Percentiles rank a stretch among this genome's conserved stretches.
These are phyloP conservation scores for Holothuria glaberrima DNA, from an alignment of 35 echinoderm and acorn worm genomes.

Conservation along the genomic window DNA sequence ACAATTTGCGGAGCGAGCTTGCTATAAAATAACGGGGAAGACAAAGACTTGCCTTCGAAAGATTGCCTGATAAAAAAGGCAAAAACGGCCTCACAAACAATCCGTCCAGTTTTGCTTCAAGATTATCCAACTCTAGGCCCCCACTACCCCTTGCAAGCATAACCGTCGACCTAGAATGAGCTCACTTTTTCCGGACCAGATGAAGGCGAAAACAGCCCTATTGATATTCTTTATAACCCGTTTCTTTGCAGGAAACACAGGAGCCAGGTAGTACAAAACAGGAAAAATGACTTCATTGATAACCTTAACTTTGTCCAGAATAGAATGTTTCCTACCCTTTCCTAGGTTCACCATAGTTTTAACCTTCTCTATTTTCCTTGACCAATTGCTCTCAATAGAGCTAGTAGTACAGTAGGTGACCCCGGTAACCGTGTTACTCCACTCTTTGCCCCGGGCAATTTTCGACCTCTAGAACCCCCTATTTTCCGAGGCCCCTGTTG, in stretches of 20 bases:
- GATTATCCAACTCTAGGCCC: background rate
- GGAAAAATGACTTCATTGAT: slow-evolving; percentile 10
- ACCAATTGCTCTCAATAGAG: too few species aligned
- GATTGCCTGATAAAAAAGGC: background rate
- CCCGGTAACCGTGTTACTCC: background rate
- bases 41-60: background rate
- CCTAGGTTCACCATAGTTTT: background rate
- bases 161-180: background rate
- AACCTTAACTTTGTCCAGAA: background rate
- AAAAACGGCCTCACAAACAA: background rate
- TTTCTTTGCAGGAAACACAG: background rate
- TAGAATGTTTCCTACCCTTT: background rate
- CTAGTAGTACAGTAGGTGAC: background rate
- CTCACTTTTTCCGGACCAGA: too few species aligned
- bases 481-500: slow-evolving; percentile 4
- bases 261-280: background rate
- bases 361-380: too few species aligned
- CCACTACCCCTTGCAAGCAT: too few species aligned
- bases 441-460: background rate
- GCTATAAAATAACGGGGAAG: background rate
- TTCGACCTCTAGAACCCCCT: background rate
- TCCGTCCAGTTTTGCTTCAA: background rate
- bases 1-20: background rate
- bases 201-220: background rate
- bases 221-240: background rate